Percentiles rank a stretch among this genome's conserved stretches.
phyloP scores from a whole-genome alignment of 2,888 invertebrate species.

The Sphinx pinastri region DNA sequence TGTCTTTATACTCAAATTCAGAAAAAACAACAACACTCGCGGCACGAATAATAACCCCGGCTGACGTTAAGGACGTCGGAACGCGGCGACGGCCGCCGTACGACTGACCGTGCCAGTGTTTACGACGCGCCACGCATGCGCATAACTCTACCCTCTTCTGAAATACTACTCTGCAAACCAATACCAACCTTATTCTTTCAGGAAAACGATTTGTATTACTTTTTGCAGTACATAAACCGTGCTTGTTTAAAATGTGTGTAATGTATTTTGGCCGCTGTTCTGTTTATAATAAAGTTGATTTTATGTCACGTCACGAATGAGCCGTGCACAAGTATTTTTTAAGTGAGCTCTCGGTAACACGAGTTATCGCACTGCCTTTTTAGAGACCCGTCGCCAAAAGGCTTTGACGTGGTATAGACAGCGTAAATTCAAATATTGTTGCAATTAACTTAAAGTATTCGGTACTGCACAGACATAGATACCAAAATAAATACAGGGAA shows the following conservation, averaged over 20 bases:
- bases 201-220: conserved; percentile 36
- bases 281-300: conserved; percentile 38
- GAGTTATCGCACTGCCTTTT: conserved; percentile 27
- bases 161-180: conserved; percentile 32
- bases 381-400: conserved; percentile 19
- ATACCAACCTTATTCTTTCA: conserved; percentile 38
- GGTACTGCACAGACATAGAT: background rate
- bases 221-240: background rate
- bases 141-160: conserved; percentile 60
- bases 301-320: background rate
- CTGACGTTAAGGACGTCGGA: conserved; percentile 41
- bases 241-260: conserved; percentile 35
- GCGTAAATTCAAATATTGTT: background rate
- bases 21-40: conserved; percentile 66
- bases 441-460: background rate
- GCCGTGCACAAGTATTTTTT: conserved; percentile 24
- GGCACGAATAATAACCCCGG: conserved; percentile 39
- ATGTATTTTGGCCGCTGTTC: conserved; percentile 39
- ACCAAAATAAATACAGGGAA: too few species aligned
- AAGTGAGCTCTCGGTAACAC: conserved; percentile 23
- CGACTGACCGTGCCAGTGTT: conserved; percentile 68
- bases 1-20: conserved; percentile 41
- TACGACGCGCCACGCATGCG: conserved; percentile 72
- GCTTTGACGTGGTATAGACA: background rate
- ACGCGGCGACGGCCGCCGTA: conserved; percentile 57